Evolutionary conservation across 1,140 invertebrate species (phyloP), one percentile per base, ranked within the genome.

Genomic region (Doryteuthis pealeii): DNA sequence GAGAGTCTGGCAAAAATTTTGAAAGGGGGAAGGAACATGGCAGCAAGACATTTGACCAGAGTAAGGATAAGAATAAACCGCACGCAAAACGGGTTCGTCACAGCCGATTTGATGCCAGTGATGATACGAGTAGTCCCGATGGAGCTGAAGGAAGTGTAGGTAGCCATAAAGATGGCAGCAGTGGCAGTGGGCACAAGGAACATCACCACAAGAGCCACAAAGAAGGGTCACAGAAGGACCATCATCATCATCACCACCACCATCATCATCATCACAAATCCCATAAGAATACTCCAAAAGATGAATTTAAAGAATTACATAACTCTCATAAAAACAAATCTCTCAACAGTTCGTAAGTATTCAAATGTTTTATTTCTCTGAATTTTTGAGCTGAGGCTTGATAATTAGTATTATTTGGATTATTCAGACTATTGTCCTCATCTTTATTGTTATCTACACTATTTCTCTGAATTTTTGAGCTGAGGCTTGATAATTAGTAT

Each of bases 61-160:
- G 31, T 32, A 49, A 73, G 22, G 71, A 73, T 30, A 73, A 73
- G 54, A 58, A 49, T n/a, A 73, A 73, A 35, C 31, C 58, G 28
- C 71, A 73, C 54, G 10, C 45, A 43, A 49, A 73, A 26, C 71
- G 73, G 26, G 76, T 72, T 62, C 74, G 75, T 32, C 72, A 73
- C 68, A 76, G 73, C 33, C 74, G 76, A 58, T 71, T 71, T 62
- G 72, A 70, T 40, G 71, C 74, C 45, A 71, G 68, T 6, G 76
- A 76, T 15, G 66, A 43, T 43, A 58, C 65, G 0, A 68, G 68
- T 32, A 74, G 72, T 65, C 72, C 67, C 30, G 65, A 45, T 69
- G 73, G 76, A 14, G 54, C 54, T 0, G 54, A 62, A 18, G 54
- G 54, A 0, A 62, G 54, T 28, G 54, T 62, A 28, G 54, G 54